A percentile compares a stretch with the other conserved stretches of the same genome.
Conservation (phyloP, 2,113 vertebrate species). For the Ptilorrhoa leucosticta region DNA sequence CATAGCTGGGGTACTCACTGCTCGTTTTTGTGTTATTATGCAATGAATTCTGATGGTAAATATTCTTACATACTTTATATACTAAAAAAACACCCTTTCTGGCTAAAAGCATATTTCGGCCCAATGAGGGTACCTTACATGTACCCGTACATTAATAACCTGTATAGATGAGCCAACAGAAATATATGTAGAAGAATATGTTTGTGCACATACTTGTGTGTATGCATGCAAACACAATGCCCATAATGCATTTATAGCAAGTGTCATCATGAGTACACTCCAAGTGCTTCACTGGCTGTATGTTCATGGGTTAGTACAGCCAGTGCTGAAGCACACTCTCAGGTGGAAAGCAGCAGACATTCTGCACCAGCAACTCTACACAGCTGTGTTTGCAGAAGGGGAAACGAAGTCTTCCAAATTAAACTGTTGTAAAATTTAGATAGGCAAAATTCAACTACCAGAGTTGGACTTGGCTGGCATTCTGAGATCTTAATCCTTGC, state of each 20-base stretch:
- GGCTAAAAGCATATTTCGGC: not conserved
- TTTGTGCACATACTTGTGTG: not conserved
- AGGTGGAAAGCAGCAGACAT: not conserved
- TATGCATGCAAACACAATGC: not conserved
- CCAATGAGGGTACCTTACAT: not conserved
- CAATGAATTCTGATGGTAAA: not conserved
- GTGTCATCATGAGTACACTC: not conserved
- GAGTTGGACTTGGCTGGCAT: constrained; percentile 23
- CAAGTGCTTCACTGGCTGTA: not conserved
- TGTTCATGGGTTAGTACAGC: not conserved
- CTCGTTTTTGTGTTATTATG: not conserved
- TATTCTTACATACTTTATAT: not conserved
- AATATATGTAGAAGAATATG: not conserved
- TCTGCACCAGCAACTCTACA: not conserved
- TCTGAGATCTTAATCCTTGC: not conserved
- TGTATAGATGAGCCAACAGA: not conserved
- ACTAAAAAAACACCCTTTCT: not conserved
- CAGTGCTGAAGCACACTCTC: not conserved
- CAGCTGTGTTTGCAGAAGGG: constrained; percentile 30
- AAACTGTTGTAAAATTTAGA: constrained; percentile 59
- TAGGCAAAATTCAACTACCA: constrained; percentile 29
- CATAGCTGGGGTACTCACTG: not conserved
- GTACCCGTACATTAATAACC: not conserved
- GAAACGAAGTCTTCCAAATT: constrained; percentile 49
- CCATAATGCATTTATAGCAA: not conserved